phyloP scores from a whole-genome alignment of 2,113 vertebrate species.

The Indicator indicator region DNA sequence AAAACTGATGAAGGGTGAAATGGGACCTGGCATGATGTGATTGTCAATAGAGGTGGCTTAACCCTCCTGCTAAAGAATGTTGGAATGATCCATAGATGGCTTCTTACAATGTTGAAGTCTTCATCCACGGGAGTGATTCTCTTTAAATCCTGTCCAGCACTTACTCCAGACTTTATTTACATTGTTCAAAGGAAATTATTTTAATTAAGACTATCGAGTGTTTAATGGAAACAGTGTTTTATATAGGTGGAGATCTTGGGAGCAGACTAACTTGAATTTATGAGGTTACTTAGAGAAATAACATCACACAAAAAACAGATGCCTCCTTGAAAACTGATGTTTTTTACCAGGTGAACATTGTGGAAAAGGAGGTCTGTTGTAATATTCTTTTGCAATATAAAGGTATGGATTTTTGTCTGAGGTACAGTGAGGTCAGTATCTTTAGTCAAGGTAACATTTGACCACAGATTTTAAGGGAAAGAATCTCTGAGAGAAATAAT shows the following conservation, averaged over 20 bases:
- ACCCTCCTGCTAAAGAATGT: background rate
- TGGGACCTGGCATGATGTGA: background rate
- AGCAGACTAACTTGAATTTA: background rate
- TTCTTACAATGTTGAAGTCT: background rate
- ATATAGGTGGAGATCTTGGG: background rate
- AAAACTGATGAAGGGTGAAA: background rate
- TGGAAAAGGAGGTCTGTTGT: background rate
- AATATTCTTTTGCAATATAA: background rate
- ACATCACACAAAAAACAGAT: background rate
- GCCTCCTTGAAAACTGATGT: background rate
- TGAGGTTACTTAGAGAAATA: background rate
- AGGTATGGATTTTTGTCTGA: background rate
- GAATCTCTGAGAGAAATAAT: background rate
- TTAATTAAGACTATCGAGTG: background rate
- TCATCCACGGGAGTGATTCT: background rate
- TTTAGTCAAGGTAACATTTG: background rate
- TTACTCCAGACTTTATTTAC: background rate
- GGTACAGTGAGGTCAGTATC: fast-evolving
- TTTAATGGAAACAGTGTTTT: background rate
- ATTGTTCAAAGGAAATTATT: background rate
- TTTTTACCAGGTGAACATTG: background rate
- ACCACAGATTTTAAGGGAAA: background rate
- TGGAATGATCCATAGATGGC: background rate
- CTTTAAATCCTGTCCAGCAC: background rate
- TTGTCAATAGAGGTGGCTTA: background rate